Percentiles rank a stretch among this genome's conserved stretches.
Conservation (phyloP, 2,797 vertebrate species). For the Acanthurus lineatus region DNA sequence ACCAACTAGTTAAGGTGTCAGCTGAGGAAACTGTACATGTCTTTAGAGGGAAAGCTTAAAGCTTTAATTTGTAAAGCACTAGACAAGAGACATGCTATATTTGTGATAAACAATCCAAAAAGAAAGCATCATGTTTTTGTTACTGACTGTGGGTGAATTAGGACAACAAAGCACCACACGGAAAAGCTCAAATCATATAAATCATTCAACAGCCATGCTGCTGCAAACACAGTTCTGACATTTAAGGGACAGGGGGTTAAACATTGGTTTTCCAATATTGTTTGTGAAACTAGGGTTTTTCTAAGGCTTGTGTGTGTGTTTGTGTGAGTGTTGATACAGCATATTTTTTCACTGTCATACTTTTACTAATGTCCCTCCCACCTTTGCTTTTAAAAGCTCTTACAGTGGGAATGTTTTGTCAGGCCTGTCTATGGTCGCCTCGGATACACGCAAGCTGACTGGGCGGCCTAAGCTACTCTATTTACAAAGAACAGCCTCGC, state of each 20-base stretch:
- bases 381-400: constrained; percentile 67
- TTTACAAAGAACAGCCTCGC: constrained; percentile 60
- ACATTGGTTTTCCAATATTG: constrained; percentile 31
- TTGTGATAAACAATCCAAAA: not conserved
- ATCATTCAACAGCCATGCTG: constrained; percentile 57
- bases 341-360: constrained; percentile 52
- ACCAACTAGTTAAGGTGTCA: no score
- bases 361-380: constrained; percentile 45
- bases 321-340: constrained; percentile 48
- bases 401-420: constrained; percentile 60
- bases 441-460: constrained; percentile 53
- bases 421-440: constrained; percentile 40
- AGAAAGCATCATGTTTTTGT: not conserved
- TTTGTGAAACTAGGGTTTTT: constrained; percentile 22
- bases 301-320: not conserved
- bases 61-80: not conserved
- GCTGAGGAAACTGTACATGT: no score
- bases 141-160: constrained; percentile 13
- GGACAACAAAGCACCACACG: constrained; percentile 40
- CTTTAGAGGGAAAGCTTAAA: not conserved
- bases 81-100: not conserved
- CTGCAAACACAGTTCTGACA: constrained; percentile 53
- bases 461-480: constrained; percentile 46
- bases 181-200: constrained; percentile 22
- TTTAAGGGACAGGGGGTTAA: constrained; percentile 24